Base-by-base conservation (phyloP, 2,888 invertebrate species). In the Gari tellinella region DNA sequence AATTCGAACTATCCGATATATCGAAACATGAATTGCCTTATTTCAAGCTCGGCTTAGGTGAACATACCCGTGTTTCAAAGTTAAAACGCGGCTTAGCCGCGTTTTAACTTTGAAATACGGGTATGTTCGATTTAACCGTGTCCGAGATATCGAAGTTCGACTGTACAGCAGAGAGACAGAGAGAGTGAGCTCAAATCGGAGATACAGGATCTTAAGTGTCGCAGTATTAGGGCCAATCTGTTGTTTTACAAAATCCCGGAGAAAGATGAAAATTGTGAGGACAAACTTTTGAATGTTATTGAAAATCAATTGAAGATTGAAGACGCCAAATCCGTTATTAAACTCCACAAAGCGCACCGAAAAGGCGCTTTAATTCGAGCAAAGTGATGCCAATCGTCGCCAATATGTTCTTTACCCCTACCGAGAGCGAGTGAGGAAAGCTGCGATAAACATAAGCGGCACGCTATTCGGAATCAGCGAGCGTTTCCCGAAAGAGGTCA, bases 401-500 rank as follows among this genome's bases (percentile, higher is more conserved):
- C n/a, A n/a, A n/a, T 79, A 70, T 52, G 26, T 67, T 4, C 72
- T 43, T 41, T 55, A 53, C 48, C 57, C 61, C 21, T 63, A 79
- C n/a, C 17, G 61, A 48, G 67, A 67, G 15, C 23, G n/a, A 21
- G 70, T 74, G 1, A 23, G 55, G 15, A 60, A 53, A 23, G 61
- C 57, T 19, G 60, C 73, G 3, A 52, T 46, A n/a, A 66, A 61
- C n/a, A 55, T 79, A 17, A 58, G 46, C 15, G 63, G 62, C 15
- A 57, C 65, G 1, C 19, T 19, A 5, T 64, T 23, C 23, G 58
- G 65, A 10, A 60, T 72, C 15, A 26, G 45, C n/a, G 52, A 72
- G 55, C 72, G 75, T 52, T 72, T 41, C 46, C 68, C 67, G 0
- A 43, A n/a, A 15, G 67, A 72, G 37, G 65, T 72, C n/a, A 57